A percentile compares a stretch with the other conserved stretches of the same genome.
These are phyloP conservation scores for Carcharodon carcharias DNA, from an alignment of 2,797 vertebrate species.

Conservation along the genomic window DNA sequence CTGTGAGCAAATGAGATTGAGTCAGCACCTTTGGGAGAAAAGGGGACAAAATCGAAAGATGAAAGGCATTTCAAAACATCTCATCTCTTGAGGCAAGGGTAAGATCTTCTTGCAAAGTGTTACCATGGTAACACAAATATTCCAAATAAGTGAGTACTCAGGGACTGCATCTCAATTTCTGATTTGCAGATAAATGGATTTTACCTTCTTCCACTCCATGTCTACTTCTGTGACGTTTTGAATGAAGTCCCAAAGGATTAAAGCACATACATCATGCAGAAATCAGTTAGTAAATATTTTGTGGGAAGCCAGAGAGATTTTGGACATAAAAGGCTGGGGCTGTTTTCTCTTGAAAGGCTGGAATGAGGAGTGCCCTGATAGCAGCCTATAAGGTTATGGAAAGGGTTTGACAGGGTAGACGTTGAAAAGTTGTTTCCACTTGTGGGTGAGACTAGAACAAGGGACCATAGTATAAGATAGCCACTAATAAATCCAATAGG, in stretches of 20 bases:
- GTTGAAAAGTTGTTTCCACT: neutral
- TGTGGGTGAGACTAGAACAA: too few relatives aligned
- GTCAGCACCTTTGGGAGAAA: neutral
- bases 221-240: neutral
- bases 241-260: neutral
- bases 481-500: neutral
- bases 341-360: neutral
- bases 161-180: neutral
- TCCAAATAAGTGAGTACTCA: slow-evolving; percentile 9
- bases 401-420: too few relatives aligned
- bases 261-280: too few relatives aligned
- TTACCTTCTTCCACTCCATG: neutral
- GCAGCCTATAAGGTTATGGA: neutral
- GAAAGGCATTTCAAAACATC: neutral
- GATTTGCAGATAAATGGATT: slow-evolving; percentile 26
- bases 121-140: neutral
- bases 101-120: neutral
- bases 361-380: neutral
- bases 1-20: neutral
- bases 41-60: neutral
- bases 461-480: neutral
- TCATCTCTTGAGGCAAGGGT: neutral
- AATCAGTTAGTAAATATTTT: neutral
- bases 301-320: neutral
- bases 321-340: neutral